These are phyloP conservation scores for Spilosoma lubricipeda DNA, from an alignment of 2,888 invertebrate species.

Conservation along the genomic window DNA sequence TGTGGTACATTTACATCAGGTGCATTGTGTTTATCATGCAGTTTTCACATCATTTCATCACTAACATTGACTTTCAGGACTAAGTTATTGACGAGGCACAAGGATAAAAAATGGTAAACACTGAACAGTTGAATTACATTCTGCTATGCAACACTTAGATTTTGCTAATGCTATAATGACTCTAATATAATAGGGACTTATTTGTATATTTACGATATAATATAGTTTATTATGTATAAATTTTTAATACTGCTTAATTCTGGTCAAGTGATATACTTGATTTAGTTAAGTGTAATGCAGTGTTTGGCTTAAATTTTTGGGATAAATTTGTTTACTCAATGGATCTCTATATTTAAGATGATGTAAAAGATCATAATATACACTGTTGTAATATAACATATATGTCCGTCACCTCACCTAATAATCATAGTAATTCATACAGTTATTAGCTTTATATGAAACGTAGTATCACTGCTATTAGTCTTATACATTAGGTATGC, in stretches of 20 bases:
- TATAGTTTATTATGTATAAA: slow-evolving; percentile 28
- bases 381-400: slow-evolving; percentile 10
- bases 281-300: slow-evolving; percentile 43
- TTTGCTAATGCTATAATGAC: slow-evolving; percentile 65
- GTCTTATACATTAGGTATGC: slow-evolving; percentile 18
- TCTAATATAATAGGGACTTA: slow-evolving; percentile 46
- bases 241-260: slow-evolving; percentile 33
- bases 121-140: slow-evolving; percentile 62
- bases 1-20: slow-evolving; percentile 15
- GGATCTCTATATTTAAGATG: not conserved
- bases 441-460: slow-evolving; percentile 29
- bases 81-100: slow-evolving; percentile 94
- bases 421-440: slow-evolving; percentile 33
- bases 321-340: slow-evolving; percentile 31
- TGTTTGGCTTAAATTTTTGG: slow-evolving; percentile 42
- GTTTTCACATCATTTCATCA: slow-evolving; percentile 79
- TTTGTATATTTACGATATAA: slow-evolving; percentile 27
- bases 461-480: slow-evolving; percentile 29
- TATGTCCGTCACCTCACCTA: slow-evolving; percentile 29
- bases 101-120: slow-evolving; percentile 94
- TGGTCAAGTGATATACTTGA: slow-evolving; percentile 22
- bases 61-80: slow-evolving; percentile 91
- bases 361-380: slow-evolving; percentile 14
- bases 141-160: slow-evolving; percentile 74
- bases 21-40: slow-evolving; percentile 52